Evolutionary conservation across 2,113 vertebrate species (phyloP).

Genomic region (Corynorhinus townsendii): DNA sequence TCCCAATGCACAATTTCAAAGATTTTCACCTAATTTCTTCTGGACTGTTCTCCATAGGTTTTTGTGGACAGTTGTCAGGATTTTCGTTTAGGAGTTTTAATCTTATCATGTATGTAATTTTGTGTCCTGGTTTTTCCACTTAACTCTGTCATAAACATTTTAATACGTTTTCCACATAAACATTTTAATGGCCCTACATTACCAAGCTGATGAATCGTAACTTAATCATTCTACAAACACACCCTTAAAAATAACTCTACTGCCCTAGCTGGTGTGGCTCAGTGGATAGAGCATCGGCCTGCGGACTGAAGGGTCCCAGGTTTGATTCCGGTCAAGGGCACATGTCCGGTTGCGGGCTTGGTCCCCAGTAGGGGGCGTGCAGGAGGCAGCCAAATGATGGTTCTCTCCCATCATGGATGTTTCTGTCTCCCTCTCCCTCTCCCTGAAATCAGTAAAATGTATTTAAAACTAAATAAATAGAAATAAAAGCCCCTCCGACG

Average conservation of each 20-base stretch:
- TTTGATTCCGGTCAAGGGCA: too few species aligned
- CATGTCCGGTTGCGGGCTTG: too few species aligned
- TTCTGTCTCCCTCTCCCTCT: too few species aligned
- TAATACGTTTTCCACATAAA: not conserved
- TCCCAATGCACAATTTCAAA: not conserved
- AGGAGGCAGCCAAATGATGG: too few species aligned
- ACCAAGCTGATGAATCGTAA: not conserved
- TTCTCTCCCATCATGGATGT: too few species aligned
- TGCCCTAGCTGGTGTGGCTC: too few species aligned
- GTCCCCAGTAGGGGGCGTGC: too few species aligned
- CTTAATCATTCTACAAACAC: not conserved
- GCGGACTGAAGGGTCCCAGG: too few species aligned
- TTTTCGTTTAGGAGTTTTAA: not conserved
- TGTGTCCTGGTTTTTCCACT: not conserved
- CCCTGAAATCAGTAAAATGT: too few species aligned
- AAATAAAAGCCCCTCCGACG: not conserved
- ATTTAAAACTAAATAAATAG: too few species aligned
- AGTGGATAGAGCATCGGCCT: too few species aligned
- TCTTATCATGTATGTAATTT: not conserved
- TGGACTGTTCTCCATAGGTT: not conserved
- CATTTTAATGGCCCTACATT: not conserved
- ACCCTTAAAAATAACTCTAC: not conserved
- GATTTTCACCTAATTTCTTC: conserved; percentile 1
- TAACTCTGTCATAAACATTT: not conserved
- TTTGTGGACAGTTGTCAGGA: not conserved